Base-by-base conservation (phyloP, 2,888 invertebrate genomes). In the Andrena fulva region DNA sequence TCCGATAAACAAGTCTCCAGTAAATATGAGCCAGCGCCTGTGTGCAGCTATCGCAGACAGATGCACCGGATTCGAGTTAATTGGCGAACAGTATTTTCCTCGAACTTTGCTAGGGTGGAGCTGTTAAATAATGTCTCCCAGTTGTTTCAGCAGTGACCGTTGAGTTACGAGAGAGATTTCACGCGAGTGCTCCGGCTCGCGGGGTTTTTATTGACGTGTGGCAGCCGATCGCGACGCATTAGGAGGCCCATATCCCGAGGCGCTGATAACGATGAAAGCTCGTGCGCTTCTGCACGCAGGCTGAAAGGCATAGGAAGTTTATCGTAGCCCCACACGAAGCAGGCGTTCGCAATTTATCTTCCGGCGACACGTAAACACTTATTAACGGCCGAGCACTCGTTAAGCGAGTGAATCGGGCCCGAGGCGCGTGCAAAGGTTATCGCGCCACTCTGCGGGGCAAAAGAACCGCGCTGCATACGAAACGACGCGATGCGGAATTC, bases 321-420 rank as follows among this genome's bases (percentile, higher is more conserved):
- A 90, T 90, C 89, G 81, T 82, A 89, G 76, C 90, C 92, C 91
- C 92, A 92, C 92, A 92, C 92, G 90, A 90, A 86, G 91, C 87
- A 84, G 81, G 62, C 90, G 90, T 67, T 73, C 87, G 80, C 90
- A 90, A 92, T 92, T 92, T 92, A 92, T 92, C 92, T 91, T 84
- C 85, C 82, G 64, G 80, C 87, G 90, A 90, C 90, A 89, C 91
- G 90, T 91, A 91, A 92, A 92, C 90, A 90, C 91, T 91, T 91
- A 92, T 92, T 91, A 92, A 91, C 89, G 87, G 56, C 87, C 90
- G 89, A 87, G 48, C 78, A 86, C 76, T 89, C 87, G 89, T 90
- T 90, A 90, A 88, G 85, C 80, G 83, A 70, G 85, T 82, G 86
- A 76, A 87, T 80, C 78, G 84, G 81, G 80, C 86, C 85, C 85